Percentiles rank a stretch among this genome's conserved stretches.
phyloP scores from a whole-genome alignment of 2,888 invertebrate genomes.

The Amitus sp. region DNA sequence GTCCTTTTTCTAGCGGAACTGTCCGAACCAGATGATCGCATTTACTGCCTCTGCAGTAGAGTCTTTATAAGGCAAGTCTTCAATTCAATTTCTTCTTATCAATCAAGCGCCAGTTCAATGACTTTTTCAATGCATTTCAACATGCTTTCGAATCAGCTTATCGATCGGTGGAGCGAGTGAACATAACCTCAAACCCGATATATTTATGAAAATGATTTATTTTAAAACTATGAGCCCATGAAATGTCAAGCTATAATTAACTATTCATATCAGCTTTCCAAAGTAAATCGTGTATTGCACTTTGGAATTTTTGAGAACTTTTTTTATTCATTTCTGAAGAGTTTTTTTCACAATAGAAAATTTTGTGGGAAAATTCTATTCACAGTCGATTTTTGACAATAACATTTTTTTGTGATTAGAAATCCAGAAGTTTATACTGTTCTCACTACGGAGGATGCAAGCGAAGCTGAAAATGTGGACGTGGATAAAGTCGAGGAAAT shows the following conservation, averaged over 20 bases:
- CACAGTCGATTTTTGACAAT: too few relatives aligned
- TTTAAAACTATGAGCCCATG: too few relatives aligned
- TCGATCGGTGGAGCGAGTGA: constrained; percentile 55
- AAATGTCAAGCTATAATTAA: background rate
- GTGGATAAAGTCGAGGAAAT: constrained; percentile 56
- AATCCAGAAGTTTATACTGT: constrained; percentile 56
- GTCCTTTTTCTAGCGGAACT: too few relatives aligned
- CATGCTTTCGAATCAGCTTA: constrained; percentile 35
- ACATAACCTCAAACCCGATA: constrained; percentile 56
- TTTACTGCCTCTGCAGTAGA: constrained; percentile 78
- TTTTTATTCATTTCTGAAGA: background rate
- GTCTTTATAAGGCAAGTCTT: constrained; percentile 75
- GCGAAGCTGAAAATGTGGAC: constrained; percentile 56
- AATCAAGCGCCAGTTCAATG: too few relatives aligned
- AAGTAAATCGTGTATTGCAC: too few relatives aligned
- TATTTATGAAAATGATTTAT: too few relatives aligned
- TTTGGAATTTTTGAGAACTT: too few relatives aligned
- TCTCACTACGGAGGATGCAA: constrained; percentile 66
- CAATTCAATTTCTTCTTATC: too few relatives aligned
- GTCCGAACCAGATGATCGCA: constrained; percentile 68
- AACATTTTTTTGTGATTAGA: constrained; percentile 41
- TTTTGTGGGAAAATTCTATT: too few relatives aligned
- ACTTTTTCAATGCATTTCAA: background rate
- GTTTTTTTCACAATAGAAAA: too few relatives aligned
- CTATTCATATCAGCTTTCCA: too few relatives aligned